Base-by-base conservation (phyloP, 2,797 vertebrate species). In the Muraenolepis orangiensis region DNA sequence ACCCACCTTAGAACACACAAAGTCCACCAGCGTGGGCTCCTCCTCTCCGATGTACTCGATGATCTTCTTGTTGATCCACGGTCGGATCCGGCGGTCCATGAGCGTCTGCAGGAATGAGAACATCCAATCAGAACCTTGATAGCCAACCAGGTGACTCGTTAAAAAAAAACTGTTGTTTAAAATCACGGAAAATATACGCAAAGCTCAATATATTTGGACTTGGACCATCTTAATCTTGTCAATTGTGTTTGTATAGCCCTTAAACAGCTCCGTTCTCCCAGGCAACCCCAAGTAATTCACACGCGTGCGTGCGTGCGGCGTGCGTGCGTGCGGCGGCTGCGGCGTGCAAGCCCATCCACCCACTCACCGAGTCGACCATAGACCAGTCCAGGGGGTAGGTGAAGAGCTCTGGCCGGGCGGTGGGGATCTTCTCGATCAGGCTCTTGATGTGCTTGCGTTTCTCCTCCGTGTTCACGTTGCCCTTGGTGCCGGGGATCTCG, bases 21-120 rank as follows among this genome's bases (percentile, higher is more conserved):
- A 99, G 83, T 99, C 98, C 77, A 99, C 98, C 88, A 99, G 88
- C 0, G 97, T 99, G 72, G 97, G 93, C 89, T 99, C 98, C 88
- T 99, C 98, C 92, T 99, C 98, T 30, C 98, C 98, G 42, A 99
- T 99, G 90, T 99, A 99, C 88, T 99, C 98, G 85, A 99, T 99
- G 78, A 99, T 99, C 92, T 99, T 99, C 92, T 99, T 99, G 87
- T 99, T 99, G 87, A 99, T 99, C 98, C 98, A 99, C 0, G 98
- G 98, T 89, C 93, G 95, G 84, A 99, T 98, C 84, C 97, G 94
- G 32, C 96, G 95, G 85, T 99, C 97, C 98, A 99, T 99, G 85
- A 99, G 81, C 28, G 95, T 96, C 97, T 99, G 72, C 32, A 84
- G 57, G 82, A 38, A 34, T 11, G 1, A 23, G 7, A 7, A 57